These are phyloP conservation scores for Drosophila yakuba DNA, from an alignment of 1,140 invertebrate genomes.

Conservation along the genomic window DNA sequence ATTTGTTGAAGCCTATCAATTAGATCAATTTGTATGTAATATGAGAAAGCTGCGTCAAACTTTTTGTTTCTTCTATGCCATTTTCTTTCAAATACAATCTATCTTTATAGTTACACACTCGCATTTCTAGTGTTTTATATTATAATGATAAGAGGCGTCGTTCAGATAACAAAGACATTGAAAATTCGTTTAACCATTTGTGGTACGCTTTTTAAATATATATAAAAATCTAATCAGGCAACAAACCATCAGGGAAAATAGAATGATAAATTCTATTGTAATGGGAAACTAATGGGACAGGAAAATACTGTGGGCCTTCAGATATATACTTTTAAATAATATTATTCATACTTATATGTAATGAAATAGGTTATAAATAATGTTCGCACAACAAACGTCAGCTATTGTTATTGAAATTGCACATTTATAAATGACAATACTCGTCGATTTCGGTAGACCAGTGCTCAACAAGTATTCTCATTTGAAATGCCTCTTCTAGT, in stretches of 20 bases:
- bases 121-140: not conserved
- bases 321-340: too few relatives aligned
- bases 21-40: not conserved
- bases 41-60: not conserved
- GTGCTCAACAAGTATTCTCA: too few relatives aligned
- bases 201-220: not conserved
- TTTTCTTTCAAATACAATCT: not conserved
- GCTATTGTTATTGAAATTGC: too few relatives aligned
- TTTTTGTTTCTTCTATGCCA: not conserved
- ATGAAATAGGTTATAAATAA: not conserved
- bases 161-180: conserved; percentile 9
- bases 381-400: not conserved
- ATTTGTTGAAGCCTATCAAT: not conserved
- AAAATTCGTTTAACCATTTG: not conserved
- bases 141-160: conserved; percentile 9
- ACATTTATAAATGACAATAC: too few relatives aligned
- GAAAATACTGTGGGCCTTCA: too few relatives aligned
- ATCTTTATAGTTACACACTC: conserved; percentile 11
- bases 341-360: not conserved
- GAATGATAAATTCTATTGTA: not conserved
- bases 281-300: not conserved
- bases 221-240: conserved; percentile 2
- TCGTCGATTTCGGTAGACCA: too few relatives aligned
- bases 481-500: too few relatives aligned
- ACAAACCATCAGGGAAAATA: not conserved